These are phyloP conservation scores for Littorina saxatilis DNA, from an alignment of 1,140 invertebrate species.

Conservation along the genomic window DNA sequence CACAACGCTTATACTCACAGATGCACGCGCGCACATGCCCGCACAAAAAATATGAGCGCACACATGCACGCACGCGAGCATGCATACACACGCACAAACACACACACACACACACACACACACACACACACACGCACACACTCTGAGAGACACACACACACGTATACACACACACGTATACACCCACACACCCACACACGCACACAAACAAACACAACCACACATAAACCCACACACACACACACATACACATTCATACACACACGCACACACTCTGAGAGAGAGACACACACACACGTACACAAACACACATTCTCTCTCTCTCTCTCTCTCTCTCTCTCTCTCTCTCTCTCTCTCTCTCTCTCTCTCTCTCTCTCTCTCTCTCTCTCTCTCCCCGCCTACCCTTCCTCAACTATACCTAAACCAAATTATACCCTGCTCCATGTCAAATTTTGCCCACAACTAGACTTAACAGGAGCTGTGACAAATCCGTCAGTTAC, in stretches of 20 bases:
- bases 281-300: background rate
- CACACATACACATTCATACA: background rate
- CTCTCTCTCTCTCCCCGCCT: too few relatives aligned
- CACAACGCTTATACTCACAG: too few relatives aligned
- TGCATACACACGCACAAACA: background rate
- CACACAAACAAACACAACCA: background rate
- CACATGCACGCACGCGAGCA: too few relatives aligned
- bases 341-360: too few relatives aligned
- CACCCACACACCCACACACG: background rate
- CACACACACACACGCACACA: constrained; percentile 9
- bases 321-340: background rate
- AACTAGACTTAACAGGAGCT: too few relatives aligned
- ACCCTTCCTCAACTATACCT: too few relatives aligned
- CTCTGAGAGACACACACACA: background rate
- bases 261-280: background rate
- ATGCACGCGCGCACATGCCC: too few relatives aligned
- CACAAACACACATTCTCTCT: background rate
- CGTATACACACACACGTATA: background rate
- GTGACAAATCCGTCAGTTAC: too few relatives aligned
- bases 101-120: background rate
- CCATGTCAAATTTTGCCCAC: too few relatives aligned
- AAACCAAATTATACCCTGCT: too few relatives aligned
- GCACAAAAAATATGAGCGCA: too few relatives aligned
- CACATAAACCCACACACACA: background rate
- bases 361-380: too few relatives aligned